Evolutionary conservation across 1,140 invertebrate genomes (phyloP).

Genomic region (Pantala flavescens): DNA sequence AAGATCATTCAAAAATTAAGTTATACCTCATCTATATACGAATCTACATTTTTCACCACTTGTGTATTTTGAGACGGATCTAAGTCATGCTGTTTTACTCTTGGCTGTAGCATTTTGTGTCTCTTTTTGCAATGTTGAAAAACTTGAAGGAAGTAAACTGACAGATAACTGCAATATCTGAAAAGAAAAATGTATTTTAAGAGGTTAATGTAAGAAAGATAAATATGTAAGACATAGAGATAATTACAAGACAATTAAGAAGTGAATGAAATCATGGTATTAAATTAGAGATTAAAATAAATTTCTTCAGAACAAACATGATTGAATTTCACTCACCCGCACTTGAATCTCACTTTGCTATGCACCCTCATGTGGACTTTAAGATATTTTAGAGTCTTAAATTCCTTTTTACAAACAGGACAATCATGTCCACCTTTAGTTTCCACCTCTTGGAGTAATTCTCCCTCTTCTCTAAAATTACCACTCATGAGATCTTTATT

Average conservation of each 20-base stretch:
- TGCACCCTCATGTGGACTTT: conserved; percentile 22
- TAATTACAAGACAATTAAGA: background rate
- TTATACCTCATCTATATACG: background rate
- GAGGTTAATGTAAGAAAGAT: background rate
- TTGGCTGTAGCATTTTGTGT: conserved; percentile 16
- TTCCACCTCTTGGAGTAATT: background rate
- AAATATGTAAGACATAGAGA: background rate
- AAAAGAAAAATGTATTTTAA: background rate
- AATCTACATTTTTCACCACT: conserved; percentile 17
- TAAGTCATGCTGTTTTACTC: conserved; percentile 17
- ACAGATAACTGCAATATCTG: conserved; percentile 19
- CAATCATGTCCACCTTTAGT: background rate
- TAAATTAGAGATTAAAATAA: too few species aligned
- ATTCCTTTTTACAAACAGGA: conserved; percentile 20
- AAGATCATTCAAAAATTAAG: too few species aligned
- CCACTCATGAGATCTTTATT: conserved; percentile 11
- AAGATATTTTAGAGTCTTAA: conserved; percentile 21
- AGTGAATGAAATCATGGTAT: background rate
- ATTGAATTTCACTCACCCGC: conserved; percentile 3
- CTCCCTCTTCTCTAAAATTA: background rate
- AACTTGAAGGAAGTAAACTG: conserved; percentile 15
- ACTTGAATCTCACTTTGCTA: conserved; percentile 15
- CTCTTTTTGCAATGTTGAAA: conserved; percentile 14
- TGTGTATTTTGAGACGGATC: conserved; percentile 17
- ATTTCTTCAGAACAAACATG: too few species aligned